Conservation (phyloP, 2,888 invertebrate species). For the Mechanitis mazaeus region DNA sequence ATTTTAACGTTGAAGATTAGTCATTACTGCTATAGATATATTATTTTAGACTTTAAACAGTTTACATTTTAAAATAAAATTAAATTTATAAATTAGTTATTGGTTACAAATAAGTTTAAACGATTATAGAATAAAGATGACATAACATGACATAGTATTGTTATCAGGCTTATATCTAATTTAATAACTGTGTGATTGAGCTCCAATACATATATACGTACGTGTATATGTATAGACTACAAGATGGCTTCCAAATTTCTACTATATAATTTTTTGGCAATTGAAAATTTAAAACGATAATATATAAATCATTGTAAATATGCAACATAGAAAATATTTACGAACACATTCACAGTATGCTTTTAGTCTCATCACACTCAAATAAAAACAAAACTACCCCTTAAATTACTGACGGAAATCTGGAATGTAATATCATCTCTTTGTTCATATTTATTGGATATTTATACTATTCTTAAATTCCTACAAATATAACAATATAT, state of each 20-base stretch:
- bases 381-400: constrained; percentile 22
- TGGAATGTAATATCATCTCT: constrained; percentile 20
- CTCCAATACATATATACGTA: too few species aligned
- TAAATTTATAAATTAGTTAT: too few species aligned
- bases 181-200: too few species aligned
- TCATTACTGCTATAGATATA: not conserved
- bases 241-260: too few species aligned
- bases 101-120: too few species aligned
- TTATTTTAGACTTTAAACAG: not conserved
- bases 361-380: constrained; percentile 21
- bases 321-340: too few species aligned
- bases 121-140: too few species aligned
- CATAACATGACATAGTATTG: too few species aligned
- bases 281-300: not conserved
- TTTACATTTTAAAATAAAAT: not conserved
- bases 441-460: constrained; percentile 25
- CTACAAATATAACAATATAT: constrained; percentile 6
- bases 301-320: too few species aligned
- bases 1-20: not conserved
- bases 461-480: constrained; percentile 7
- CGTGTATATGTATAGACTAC: too few species aligned
- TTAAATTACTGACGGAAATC: constrained; percentile 31
- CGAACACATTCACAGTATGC: not conserved
- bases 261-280: too few species aligned
- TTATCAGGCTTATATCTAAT: too few species aligned